Percentiles rank a stretch among this genome's conserved stretches.
Conservation (phyloP, 2,888 invertebrate genomes). For the Bellardia pandia region DNA sequence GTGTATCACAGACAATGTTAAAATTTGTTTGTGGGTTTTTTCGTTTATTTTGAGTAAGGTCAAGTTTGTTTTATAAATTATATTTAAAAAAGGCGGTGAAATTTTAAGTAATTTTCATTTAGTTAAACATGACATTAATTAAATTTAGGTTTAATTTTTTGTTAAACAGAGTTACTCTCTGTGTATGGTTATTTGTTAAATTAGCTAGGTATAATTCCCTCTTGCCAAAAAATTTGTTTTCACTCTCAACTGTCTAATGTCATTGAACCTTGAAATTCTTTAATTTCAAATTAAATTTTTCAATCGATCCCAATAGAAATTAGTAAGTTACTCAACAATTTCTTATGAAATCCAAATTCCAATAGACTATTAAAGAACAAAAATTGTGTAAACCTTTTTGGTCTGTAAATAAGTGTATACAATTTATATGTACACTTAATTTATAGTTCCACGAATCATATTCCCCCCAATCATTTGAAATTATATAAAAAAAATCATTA, state of each 20-base stretch:
- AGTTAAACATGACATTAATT: too few species aligned
- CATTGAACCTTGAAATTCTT: slow-evolving; percentile 21
- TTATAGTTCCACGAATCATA: slow-evolving; percentile 71
- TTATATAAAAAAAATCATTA: slow-evolving; percentile 35
- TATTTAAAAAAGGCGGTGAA: background rate
- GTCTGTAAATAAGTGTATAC: background rate
- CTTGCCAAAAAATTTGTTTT: background rate
- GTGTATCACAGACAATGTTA: slow-evolving; percentile 11
- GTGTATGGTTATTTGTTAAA: too few species aligned
- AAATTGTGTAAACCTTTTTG: slow-evolving; percentile 22
- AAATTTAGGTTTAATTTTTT: too few species aligned
- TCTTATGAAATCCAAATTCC: slow-evolving; percentile 47
- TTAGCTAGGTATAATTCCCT: too few species aligned
- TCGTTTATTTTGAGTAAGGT: background rate
- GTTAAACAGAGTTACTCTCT: too few species aligned
- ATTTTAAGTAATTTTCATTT: background rate
- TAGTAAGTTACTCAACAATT: slow-evolving; percentile 16
- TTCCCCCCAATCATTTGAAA: slow-evolving; percentile 35
- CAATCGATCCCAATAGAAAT: background rate
- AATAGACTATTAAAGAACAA: slow-evolving; percentile 26
- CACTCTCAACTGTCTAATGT: background rate
- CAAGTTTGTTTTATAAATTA: background rate
- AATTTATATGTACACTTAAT: slow-evolving; percentile 46
- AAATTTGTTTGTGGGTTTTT: slow-evolving; percentile 2
- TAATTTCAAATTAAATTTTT: slow-evolving; percentile 10